These are phyloP conservation scores for Steatornis caripensis DNA, from an alignment of 2,113 vertebrate species.

Conservation along the genomic window DNA sequence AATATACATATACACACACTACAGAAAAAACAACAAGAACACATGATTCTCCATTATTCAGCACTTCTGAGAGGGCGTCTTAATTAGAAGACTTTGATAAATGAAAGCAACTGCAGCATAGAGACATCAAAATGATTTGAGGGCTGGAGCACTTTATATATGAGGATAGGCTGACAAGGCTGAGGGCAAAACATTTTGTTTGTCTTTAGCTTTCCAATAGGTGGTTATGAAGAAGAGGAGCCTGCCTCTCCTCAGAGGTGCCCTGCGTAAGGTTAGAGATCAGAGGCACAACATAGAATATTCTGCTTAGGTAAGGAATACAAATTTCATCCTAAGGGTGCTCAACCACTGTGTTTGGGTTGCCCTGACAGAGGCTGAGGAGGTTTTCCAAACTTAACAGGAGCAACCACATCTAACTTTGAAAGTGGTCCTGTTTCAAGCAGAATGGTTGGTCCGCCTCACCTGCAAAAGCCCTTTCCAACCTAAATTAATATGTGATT, in stretches of 20 bases:
- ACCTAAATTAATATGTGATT: neutral
- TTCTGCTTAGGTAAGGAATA: neutral
- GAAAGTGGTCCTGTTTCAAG: neutral
- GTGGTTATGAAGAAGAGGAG: neutral
- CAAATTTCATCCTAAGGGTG: accelerated
- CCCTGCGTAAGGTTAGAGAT: neutral
- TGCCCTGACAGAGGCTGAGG: neutral
- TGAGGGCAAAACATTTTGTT: neutral
- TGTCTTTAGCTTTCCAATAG: neutral
- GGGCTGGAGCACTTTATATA: neutral
- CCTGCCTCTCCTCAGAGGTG: neutral
- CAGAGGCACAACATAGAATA: neutral
- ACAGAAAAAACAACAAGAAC: neutral
- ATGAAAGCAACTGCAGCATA: neutral
- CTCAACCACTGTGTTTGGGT: neutral
- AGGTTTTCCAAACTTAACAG: neutral
- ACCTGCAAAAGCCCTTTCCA: neutral
- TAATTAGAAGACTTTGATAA: neutral
- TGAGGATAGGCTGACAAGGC: neutral
- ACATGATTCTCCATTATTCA: neutral
- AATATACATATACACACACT: neutral
- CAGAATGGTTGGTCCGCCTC: neutral
- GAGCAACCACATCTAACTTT: neutral
- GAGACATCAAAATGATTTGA: neutral
- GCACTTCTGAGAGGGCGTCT: neutral